phyloP scores from a whole-genome alignment of 1,140 invertebrate species.

The Bombus turneri region DNA sequence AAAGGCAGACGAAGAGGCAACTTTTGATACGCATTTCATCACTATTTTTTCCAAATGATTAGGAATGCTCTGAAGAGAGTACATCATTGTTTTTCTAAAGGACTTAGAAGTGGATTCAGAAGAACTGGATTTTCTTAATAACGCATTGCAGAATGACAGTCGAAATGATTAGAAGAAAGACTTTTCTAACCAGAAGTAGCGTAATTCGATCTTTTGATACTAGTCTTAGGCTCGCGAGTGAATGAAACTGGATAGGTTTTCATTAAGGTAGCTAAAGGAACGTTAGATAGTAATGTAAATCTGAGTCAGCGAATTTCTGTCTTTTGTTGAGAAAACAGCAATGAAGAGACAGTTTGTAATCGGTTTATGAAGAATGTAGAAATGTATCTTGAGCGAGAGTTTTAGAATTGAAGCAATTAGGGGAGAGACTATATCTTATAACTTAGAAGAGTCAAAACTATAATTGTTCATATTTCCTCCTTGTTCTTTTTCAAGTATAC shows the following conservation, averaged over 20 bases:
- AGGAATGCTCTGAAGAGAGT: not conserved
- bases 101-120: conserved; percentile 49
- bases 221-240: conserved; percentile 35
- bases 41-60: conserved; percentile 56
- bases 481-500: conserved; percentile 25
- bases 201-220: conserved; percentile 50
- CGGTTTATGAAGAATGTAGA: not conserved
- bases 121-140: conserved; percentile 69
- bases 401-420: conserved; percentile 16
- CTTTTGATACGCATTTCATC: conserved; percentile 80
- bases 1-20: conserved; percentile 42
- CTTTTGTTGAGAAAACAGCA: not conserved
- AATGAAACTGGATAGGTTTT: not conserved
- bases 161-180: conserved; percentile 3
- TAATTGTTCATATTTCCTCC: conserved; percentile 2
- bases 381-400: not conserved
- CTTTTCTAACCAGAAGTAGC: conserved; percentile 35
- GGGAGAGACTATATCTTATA: not conserved
- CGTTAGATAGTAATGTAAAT: not conserved
- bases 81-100: conserved; percentile 52
- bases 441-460: not conserved
- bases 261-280: conserved; percentile 7
- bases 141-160: not conserved
- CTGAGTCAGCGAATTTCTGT: not conserved
- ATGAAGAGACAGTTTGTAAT: not conserved